Percentiles rank a stretch among this genome's conserved stretches.
These are phyloP conservation scores for Tetramorium bicarinatum DNA, from an alignment of 2,888 invertebrate species.

Conservation along the genomic window DNA sequence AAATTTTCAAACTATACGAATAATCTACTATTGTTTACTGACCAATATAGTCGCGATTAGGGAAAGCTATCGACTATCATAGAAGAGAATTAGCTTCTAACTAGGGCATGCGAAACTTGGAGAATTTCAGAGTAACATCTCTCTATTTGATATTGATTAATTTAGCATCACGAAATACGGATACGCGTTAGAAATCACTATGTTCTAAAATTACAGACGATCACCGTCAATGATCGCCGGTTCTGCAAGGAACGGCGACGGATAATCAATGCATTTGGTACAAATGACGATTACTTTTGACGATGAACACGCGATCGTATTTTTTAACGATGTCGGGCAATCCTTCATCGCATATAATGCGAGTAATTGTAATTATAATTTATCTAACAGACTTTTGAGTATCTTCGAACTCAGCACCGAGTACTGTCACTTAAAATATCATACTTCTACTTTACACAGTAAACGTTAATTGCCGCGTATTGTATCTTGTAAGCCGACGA, in stretches of 20 bases:
- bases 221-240: not conserved
- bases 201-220: conserved; percentile 3
- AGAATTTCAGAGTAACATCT: not conserved
- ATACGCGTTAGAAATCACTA: not conserved
- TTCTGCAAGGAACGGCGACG: not conserved
- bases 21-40: conserved; percentile 16
- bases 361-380: conserved; percentile 21
- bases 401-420: conserved; percentile 34
- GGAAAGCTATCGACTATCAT: not conserved
- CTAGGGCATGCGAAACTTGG: not conserved
- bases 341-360: conserved; percentile 7
- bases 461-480: conserved; percentile 21
- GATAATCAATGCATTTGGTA: not conserved
- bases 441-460: conserved; percentile 20
- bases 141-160: conserved; percentile 14
- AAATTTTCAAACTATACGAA: not conserved
- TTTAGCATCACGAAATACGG: not conserved
- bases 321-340: not conserved
- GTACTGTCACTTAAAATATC: conserved; percentile 22
- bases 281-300: not conserved
- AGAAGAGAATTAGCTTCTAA: conserved; percentile 26
- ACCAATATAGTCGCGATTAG: conserved; percentile 30
- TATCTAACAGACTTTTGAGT: conserved; percentile 9
- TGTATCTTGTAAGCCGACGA: conserved; percentile 34
- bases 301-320: not conserved